Conservation (phyloP, 2,113 vertebrate genomes). For the Cercopithecus mona region DNA sequence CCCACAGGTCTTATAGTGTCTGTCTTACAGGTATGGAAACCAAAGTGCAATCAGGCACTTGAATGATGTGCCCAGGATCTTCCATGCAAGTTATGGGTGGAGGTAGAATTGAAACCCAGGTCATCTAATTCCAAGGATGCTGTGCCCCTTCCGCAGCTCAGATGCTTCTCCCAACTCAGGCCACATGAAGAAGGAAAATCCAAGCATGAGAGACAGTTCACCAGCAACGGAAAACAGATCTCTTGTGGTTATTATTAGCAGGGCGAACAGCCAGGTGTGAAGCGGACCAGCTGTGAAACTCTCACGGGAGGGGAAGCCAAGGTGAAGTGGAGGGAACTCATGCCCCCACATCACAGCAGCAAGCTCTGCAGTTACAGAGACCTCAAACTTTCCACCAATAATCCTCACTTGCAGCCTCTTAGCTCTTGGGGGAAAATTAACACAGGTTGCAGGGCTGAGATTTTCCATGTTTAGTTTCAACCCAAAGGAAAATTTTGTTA, state of each 20-base stretch:
- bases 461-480: slow-evolving; percentile 73
- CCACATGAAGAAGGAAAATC: not conserved
- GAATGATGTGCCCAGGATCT: not conserved
- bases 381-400: slow-evolving; percentile 72
- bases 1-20: not conserved
- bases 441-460: slow-evolving; percentile 42
- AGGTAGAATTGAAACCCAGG: not conserved
- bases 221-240: not conserved
- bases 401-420: slow-evolving; percentile 39
- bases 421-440: slow-evolving; percentile 61
- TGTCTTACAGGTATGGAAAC: not conserved
- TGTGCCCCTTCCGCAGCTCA: not conserved
- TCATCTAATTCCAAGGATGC: not conserved
- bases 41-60: rapidly evolving
- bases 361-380: not conserved
- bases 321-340: rapidly evolving
- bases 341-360: not conserved
- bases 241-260: not conserved
- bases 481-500: slow-evolving; percentile 74
- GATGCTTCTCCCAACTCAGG: not conserved
- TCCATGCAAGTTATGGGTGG: not conserved
- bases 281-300: not conserved
- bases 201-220: not conserved
- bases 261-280: not conserved
- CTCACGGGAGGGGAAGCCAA: not conserved